A percentile compares a stretch with the other conserved stretches of the same genome.
Evolutionary conservation across 2,113 vertebrate genomes (phyloP).

Genomic region (Peromyscus polionotus): DNA sequence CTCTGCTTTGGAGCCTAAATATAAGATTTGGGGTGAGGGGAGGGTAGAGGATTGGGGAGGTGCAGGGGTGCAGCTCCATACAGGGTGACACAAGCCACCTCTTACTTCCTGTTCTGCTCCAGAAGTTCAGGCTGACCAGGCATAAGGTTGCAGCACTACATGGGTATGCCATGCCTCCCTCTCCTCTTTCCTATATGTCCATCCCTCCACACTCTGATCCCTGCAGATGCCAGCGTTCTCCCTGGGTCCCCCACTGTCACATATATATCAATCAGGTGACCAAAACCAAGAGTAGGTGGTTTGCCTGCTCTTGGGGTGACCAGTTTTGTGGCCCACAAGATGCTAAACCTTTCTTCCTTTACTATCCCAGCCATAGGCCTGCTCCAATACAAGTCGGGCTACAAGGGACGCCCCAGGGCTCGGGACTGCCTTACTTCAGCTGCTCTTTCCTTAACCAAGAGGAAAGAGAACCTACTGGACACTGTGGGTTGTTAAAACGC

Average conservation of each 20-base stretch:
- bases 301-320: not conserved
- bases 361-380: not conserved
- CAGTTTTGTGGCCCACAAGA: not conserved
- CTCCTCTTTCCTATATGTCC: too few relatives aligned
- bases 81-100: fast-evolving
- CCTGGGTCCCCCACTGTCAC: fast-evolving
- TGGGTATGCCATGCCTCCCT: not conserved
- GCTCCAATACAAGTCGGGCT: not conserved
- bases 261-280: not conserved
- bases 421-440: not conserved
- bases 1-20: not conserved
- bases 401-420: too few relatives aligned
- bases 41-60: fast-evolving
- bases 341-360: not conserved
- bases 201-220: too few relatives aligned
- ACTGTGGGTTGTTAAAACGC: not conserved
- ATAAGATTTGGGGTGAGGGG: not conserved
- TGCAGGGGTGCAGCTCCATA: fast-evolving
- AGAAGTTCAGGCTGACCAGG: not conserved
- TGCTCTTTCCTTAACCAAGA: not conserved
- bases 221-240: not conserved
- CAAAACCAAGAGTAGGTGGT: not conserved
- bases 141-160: fast-evolving
- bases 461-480: not conserved
- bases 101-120: not conserved